Percentiles rank a stretch among this genome's conserved stretches.
Evolutionary conservation across 2,888 invertebrate species (phyloP).

Genomic region (Limnephilus lunatus): DNA sequence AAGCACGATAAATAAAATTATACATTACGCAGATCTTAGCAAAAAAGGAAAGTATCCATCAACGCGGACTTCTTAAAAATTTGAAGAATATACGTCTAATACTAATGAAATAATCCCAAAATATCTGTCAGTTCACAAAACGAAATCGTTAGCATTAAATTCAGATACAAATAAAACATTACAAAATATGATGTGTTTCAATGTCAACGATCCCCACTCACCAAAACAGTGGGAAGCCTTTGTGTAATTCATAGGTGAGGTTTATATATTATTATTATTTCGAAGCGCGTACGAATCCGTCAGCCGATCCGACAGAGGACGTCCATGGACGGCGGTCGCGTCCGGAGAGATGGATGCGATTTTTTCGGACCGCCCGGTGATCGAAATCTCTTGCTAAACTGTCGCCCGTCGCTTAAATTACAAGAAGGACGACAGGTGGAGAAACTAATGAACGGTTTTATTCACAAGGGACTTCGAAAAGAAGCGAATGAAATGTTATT

Average conservation of each 20-base stretch:
- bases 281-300: not conserved
- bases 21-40: too few species aligned
- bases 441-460: constrained; percentile 4
- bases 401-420: constrained; percentile 46
- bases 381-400: constrained; percentile 53
- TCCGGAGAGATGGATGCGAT: constrained; percentile 24
- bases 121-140: not conserved
- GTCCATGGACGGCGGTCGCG: constrained; percentile 23
- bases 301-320: constrained; percentile 37
- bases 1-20: too few species aligned
- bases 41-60: too few species aligned
- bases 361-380: constrained; percentile 60
- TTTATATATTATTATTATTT: not conserved
- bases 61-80: too few species aligned
- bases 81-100: not conserved
- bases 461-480: not conserved
- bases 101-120: not conserved
- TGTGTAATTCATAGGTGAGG: constrained; percentile 59
- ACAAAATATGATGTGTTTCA: not conserved
- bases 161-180: not conserved
- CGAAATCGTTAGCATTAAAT: constrained; percentile 4
- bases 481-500: not conserved
- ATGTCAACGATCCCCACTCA: not conserved
- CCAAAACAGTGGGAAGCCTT: constrained; percentile 17
- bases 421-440: constrained; percentile 49